Base-by-base conservation (phyloP, 1,140 invertebrate genomes). In the Notospermus geniculatus region DNA sequence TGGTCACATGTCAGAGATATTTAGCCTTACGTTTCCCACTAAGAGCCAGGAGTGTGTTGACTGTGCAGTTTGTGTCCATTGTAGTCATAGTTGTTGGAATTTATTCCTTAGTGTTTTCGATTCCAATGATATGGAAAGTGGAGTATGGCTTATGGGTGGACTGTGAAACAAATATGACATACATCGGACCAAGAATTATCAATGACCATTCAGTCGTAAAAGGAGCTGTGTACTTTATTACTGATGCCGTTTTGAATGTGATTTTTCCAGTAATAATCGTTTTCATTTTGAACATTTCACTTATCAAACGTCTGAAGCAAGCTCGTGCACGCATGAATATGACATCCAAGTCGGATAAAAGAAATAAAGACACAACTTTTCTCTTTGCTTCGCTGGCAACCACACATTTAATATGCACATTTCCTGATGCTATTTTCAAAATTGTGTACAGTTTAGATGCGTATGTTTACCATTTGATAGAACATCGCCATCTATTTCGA, bases 111-210 rank as follows among this genome's bases (percentile, higher is more conserved):
- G 46, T 9, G n/a, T 19, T 27, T 27, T 19, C n/a, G n/a, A 23
- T 27, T 19, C 19, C 19, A 19, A n/a, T 23, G 46, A 23, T 50
- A 19, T 50, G 19, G 46, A 19, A 50, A 27, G n/a, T 50, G 9
- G 46, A 50, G n/a, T 19, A 19, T 9, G 25, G 25, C 4, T 7
- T n/a, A 5, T 50, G 46, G 46, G 4, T 50, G 19, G 46, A 50
- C 25, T 50, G 46, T 50, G n/a, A n/a, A 50, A 50, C 46, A n/a
- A 50, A 50, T n/a, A 50, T 23, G n/a, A 50, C 46, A 27, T 27
- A 50, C 46, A 4, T 7, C 4, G 46, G 46, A 50, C 46, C 46
- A 5, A 4, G 46, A 19, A 9, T 27, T 50, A n/a, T n/a, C n/a
- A n/a, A 4, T 19, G 46, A 50, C 25, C 19, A 27, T 9, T 7